Conservation (phyloP, 2,888 invertebrate genomes). For the Rotaria magnacalcarata region DNA sequence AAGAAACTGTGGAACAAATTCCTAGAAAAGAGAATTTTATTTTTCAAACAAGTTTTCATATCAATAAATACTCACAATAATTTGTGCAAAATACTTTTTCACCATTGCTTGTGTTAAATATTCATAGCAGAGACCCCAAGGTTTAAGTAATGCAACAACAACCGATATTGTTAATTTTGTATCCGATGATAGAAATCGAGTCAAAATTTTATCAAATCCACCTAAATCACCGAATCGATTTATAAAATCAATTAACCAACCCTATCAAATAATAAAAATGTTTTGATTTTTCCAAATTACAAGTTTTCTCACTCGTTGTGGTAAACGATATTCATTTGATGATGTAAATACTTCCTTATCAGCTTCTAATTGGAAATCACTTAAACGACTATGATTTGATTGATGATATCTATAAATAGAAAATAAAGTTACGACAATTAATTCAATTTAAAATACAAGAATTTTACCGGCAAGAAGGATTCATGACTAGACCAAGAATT, state of each 20-base stretch:
- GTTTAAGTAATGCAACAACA: slow-evolving; percentile 73
- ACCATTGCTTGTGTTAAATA: slow-evolving; percentile 81
- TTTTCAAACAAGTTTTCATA: too few relatives aligned
- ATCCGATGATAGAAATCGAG: slow-evolving; percentile 52
- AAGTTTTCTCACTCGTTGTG: neutral
- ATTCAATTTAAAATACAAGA: neutral
- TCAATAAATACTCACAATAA: slow-evolving; percentile 41
- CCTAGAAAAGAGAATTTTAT: neutral
- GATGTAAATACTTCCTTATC: slow-evolving; percentile 3
- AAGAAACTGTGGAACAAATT: slow-evolving; percentile 67
- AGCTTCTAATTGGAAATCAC: neutral
- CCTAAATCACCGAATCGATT: slow-evolving; percentile 86
- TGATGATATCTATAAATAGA: neutral
- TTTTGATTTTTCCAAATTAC: neutral
- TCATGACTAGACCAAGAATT: slow-evolving; percentile 83
- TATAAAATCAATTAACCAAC: slow-evolving; percentile 91
- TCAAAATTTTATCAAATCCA: slow-evolving; percentile 72
- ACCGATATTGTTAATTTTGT: slow-evolving; percentile 71
- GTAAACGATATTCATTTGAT: neutral
- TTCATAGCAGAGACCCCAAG: slow-evolving; percentile 86
- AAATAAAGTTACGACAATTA: too few relatives aligned
- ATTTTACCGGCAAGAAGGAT: slow-evolving; percentile 84
- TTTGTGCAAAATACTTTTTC: slow-evolving; percentile 71
- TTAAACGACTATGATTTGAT: slow-evolving; percentile 21
- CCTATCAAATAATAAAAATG: slow-evolving; percentile 57